Evolutionary conservation across 2,113 vertebrate species (phyloP), one percentile per base, ranked within the genome.

Genomic region (Cichladusa arquata): DNA sequence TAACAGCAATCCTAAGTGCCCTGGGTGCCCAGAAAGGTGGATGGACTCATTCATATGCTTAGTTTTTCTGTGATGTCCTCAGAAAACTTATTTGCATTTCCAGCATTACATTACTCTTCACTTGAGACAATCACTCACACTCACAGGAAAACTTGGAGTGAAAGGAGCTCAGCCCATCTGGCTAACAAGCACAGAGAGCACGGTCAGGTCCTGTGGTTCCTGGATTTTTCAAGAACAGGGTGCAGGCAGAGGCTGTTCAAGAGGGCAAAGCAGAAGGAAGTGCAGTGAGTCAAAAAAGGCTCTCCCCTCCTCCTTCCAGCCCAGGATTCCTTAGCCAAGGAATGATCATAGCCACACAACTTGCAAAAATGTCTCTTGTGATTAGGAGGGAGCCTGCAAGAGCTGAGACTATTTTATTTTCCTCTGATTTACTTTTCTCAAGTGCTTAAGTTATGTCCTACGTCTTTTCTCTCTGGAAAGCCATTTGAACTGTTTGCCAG

Each of bases 181-280:
- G 24, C 23, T 70, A 24, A 67, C n/a, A 28, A 40, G 23, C 23
- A 38, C 42, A 28, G 28, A 58, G 22, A 20, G 47, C 40, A 24
- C 0, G 1, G 31, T 2, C 31, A 60, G 53, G n/a, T 57, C 25
- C 5, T 1, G 23, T 2, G 2, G 13, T 22, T 67, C 25, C n/a
- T 17, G 31, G 29, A 6, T 29, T 33, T 29, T 48, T 36, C 40
- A 36, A 2, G 11, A 53, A 12, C 12, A 6, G 0, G 0, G 14
- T 31, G 36, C 0, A 2, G 29, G 25, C 60, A 87, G 47, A 81
- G 28, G 26, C 10, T 62, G 47, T 5, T 44, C 47, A 44, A 1
- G 2, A 24, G 22, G 2, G 14, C 29, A 58, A 65, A 58, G 42
- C 25, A 80, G 53, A 26, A 64, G 13, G 45, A 71, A 64, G 14